Percentiles rank a stretch among this genome's conserved stretches.
These are phyloP conservation scores for Gopherus evgoodei DNA, from an alignment of 2,113 vertebrate species.

Conservation along the genomic window DNA sequence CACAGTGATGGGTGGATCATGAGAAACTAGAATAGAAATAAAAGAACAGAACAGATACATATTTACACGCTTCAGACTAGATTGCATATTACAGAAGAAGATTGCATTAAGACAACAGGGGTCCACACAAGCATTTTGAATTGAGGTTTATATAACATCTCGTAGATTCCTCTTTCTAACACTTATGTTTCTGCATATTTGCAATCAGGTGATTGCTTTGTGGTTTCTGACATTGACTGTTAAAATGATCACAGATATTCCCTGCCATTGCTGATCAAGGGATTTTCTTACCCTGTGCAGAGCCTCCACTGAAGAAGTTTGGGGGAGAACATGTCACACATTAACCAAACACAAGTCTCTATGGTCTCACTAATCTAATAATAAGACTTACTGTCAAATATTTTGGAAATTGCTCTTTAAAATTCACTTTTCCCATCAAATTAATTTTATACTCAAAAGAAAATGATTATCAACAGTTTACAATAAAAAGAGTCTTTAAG, in stretches of 20 bases:
- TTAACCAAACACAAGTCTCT: background rate
- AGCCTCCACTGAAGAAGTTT: background rate
- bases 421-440: constrained; percentile 34
- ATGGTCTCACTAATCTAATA: background rate
- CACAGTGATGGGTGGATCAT: background rate
- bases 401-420: background rate
- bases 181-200: background rate
- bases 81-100: background rate
- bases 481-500: constrained; percentile 43
- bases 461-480: background rate
- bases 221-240: background rate
- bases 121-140: background rate
- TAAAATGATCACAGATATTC: background rate
- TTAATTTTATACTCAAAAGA: background rate
- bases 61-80: background rate
- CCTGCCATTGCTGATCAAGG: background rate
- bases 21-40: constrained; percentile 41
- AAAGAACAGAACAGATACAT: background rate
- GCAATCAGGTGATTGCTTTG: background rate
- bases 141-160: background rate
- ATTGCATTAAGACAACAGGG: background rate
- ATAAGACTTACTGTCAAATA: background rate
- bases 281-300: background rate
- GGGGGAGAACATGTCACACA: background rate
- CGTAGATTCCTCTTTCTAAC: background rate